These are phyloP conservation scores for Dynastes hyllus DNA, from an alignment of 2,888 invertebrate species.

Conservation along the genomic window DNA sequence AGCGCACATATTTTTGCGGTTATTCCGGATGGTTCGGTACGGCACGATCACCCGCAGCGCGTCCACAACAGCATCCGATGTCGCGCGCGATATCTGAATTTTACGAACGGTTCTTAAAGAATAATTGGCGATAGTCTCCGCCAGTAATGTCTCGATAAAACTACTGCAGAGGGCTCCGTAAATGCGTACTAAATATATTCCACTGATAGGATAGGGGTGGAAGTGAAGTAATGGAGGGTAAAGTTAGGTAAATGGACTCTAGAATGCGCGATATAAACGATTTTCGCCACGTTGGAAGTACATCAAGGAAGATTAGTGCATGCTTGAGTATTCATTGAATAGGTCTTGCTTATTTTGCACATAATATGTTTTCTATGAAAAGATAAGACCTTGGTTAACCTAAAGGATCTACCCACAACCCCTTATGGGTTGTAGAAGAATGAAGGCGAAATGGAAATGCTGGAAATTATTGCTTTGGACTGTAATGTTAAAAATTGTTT, in stretches of 20 bases:
- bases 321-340: too few species aligned
- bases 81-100: slow-evolving; percentile 17
- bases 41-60: slow-evolving; percentile 16
- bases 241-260: neutral
- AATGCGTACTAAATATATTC: neutral
- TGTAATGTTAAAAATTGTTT: too few species aligned
- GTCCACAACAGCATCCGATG: neutral
- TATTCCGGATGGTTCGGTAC: slow-evolving; percentile 30
- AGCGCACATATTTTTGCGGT: slow-evolving; percentile 5
- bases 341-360: too few species aligned
- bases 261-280: neutral
- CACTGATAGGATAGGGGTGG: neutral
- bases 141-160: slow-evolving; percentile 37
- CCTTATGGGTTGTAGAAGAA: too few species aligned
- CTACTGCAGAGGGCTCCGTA: slow-evolving; percentile 16
- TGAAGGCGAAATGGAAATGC: too few species aligned
- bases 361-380: too few species aligned
- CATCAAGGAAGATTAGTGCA: too few species aligned
- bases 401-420: too few species aligned
- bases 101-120: slow-evolving; percentile 37
- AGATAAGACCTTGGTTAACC: too few species aligned
- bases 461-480: too few species aligned
- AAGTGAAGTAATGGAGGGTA: neutral
- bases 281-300: neutral
- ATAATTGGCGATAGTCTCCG: slow-evolving; percentile 42